phyloP scores from a whole-genome alignment of 2,888 invertebrate species.

The Drosophila affinis region DNA sequence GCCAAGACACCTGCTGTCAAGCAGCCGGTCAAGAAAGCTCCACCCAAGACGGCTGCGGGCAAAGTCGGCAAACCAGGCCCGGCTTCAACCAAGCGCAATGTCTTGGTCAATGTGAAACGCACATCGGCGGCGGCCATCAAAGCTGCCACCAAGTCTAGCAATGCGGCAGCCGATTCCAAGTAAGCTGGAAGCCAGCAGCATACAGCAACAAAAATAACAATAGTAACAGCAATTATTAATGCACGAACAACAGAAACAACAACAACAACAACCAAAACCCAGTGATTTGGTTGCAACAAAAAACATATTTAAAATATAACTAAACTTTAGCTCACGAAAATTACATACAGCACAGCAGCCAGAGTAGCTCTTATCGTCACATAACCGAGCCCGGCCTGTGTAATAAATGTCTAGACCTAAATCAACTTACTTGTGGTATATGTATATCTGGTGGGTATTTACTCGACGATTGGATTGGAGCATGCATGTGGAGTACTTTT shows the following conservation, averaged over 20 bases:
- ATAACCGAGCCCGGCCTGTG: slow-evolving; percentile 41
- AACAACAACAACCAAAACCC: slow-evolving; percentile 34
- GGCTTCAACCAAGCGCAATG: slow-evolving; percentile 63
- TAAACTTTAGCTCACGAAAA: slow-evolving; percentile 18
- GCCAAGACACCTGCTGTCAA: slow-evolving; percentile 32
- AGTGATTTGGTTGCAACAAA: slow-evolving; percentile 61
- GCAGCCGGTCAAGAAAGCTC: slow-evolving; percentile 48
- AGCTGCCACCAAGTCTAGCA: slow-evolving; percentile 56
- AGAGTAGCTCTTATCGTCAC: slow-evolving; percentile 23
- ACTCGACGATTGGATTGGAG: slow-evolving; percentile 9
- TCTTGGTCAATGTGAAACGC: slow-evolving; percentile 67
- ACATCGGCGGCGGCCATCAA: slow-evolving; percentile 57
- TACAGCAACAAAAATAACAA: slow-evolving; percentile 10
- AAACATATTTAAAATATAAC: slow-evolving; percentile 32
- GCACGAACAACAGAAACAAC: not conserved
- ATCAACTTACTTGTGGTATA: slow-evolving; percentile 38
- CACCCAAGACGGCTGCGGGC: slow-evolving; percentile 43
- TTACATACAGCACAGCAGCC: slow-evolving; percentile 14
- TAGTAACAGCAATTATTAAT: slow-evolving; percentile 11
- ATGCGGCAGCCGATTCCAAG: slow-evolving; percentile 54
- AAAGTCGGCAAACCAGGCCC: slow-evolving; percentile 63
- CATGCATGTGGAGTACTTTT: slow-evolving; percentile 29
- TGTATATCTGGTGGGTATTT: slow-evolving; percentile 11
- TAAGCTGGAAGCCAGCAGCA: slow-evolving; percentile 30
- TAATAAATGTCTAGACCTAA: slow-evolving; percentile 65